A percentile compares a stretch with the other conserved stretches of the same genome.
Evolutionary conservation across 2,797 vertebrate genomes (phyloP).

Genomic region (Chrysocyon brachyurus): DNA sequence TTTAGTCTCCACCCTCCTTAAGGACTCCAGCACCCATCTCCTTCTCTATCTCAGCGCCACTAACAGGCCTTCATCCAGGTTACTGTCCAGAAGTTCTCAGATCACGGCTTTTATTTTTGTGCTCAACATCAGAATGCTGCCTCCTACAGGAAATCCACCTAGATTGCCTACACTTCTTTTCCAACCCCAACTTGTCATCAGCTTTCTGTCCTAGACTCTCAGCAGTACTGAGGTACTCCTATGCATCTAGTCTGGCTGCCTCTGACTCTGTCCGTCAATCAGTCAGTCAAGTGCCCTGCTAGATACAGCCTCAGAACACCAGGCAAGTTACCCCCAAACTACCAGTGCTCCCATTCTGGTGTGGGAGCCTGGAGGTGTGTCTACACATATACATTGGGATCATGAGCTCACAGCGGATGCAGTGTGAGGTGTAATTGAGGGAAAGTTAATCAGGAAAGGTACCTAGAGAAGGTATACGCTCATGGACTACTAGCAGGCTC

Average conservation of each 20-base stretch:
- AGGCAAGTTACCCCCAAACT: neutral
- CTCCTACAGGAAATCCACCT: neutral
- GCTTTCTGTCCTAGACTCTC: neutral
- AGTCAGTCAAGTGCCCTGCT: neutral
- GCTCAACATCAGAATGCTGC: neutral
- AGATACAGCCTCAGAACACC: neutral
- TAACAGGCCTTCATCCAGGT: neutral
- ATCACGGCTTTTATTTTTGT: neutral
- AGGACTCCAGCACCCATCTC: neutral
- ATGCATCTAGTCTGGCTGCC: neutral
- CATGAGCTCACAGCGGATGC: neutral
- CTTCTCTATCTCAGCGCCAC: neutral
- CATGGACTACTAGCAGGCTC: neutral
- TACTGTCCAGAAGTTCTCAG: neutral
- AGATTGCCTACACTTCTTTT: neutral
- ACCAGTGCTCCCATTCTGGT: neutral
- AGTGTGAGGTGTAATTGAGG: neutral
- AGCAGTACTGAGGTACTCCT: neutral
- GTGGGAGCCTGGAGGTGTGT: neutral
- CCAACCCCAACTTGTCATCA: neutral
- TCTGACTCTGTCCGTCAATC: neutral
- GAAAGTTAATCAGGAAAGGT: neutral
- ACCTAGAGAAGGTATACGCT: neutral
- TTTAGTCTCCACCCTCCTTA: neutral
- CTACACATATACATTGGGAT: neutral